Conservation (phyloP, 2,113 vertebrate genomes). For the Nycticryphes semicollaris region DNA sequence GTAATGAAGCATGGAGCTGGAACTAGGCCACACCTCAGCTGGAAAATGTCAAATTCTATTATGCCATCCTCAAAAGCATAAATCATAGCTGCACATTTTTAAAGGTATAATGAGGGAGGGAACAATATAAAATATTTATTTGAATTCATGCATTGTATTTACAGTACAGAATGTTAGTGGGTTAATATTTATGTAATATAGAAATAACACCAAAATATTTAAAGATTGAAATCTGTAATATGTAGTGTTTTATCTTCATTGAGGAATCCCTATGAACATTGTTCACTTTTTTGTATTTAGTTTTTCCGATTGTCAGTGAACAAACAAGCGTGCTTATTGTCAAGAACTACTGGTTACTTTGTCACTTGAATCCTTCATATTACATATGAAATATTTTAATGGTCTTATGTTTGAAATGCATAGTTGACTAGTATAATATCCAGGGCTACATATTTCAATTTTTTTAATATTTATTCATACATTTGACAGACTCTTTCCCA, state of each 20-base stretch:
- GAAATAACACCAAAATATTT: not conserved
- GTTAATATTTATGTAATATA: not conserved
- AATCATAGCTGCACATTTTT: constrained; percentile 65
- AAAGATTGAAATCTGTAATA: not conserved
- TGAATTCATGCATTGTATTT: not conserved
- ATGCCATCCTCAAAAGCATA: constrained; percentile 75
- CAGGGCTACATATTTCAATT: not conserved
- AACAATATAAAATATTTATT: constrained; percentile 17
- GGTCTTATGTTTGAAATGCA: not conserved
- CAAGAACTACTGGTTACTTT: not conserved
- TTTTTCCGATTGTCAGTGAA: not conserved
- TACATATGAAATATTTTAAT: not conserved
- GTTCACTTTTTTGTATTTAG: not conserved
- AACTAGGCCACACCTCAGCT: constrained; percentile 82
- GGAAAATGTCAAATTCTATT: constrained; percentile 84
- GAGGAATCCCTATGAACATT: not conserved
- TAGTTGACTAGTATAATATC: not conserved
- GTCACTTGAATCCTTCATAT: not conserved
- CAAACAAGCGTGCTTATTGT: not conserved
- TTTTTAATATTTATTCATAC: not conserved
- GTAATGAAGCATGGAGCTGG: constrained; percentile 79
- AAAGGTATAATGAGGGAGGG: constrained; percentile 2
- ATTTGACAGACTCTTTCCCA: not conserved
- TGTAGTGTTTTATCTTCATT: not conserved
- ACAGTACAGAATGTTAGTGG: not conserved